Conservation (phyloP, 1,140 invertebrate genomes). For the Euura saliciscinereae region DNA sequence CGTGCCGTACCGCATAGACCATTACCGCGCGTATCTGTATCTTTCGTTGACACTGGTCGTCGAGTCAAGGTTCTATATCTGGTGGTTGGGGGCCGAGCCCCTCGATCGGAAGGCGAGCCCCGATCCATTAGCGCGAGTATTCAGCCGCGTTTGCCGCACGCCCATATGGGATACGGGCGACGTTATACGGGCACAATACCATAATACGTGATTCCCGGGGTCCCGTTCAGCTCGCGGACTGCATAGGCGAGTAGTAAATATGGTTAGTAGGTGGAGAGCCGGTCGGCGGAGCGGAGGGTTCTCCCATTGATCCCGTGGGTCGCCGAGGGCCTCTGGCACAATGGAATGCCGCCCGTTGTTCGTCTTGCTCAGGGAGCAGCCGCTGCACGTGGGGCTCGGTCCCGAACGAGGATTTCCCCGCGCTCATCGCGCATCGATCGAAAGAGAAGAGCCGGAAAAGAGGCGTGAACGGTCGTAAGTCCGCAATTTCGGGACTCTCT, state of each 20-base stretch:
- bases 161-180: not conserved
- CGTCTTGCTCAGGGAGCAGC: not conserved
- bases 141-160: not conserved
- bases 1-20: not conserved
- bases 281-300: not conserved
- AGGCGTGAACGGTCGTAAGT: not conserved
- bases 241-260: not conserved
- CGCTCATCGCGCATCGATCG: constrained; percentile 15
- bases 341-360: not conserved
- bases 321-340: constrained; percentile 9
- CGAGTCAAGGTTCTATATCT: not conserved
- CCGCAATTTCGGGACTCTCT: not conserved
- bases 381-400: not conserved
- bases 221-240: not conserved
- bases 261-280: not conserved
- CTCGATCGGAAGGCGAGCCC: too few species aligned
- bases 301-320: constrained; percentile 8
- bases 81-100: too few species aligned
- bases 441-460: constrained; percentile 30
- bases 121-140: too few species aligned
- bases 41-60: not conserved
- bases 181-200: not conserved
- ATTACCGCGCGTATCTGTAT: not conserved
- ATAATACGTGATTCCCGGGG: not conserved
- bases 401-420: constrained; percentile 7